phyloP scores from a whole-genome alignment of 2,888 invertebrate genomes.

The Amblyjoppa fuscipennis region DNA sequence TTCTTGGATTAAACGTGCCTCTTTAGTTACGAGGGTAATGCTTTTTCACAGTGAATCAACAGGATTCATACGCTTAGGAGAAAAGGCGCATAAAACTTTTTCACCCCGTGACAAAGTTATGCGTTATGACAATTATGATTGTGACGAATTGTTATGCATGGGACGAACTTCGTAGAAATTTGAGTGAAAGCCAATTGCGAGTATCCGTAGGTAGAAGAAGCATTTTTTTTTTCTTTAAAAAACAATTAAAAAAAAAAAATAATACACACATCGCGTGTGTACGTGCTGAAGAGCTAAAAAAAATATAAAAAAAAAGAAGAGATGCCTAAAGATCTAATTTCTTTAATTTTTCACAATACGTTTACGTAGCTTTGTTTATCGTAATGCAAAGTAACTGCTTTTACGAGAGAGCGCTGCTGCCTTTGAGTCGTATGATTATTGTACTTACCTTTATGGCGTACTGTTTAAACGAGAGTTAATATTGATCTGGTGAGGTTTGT shows the following conservation, averaged over 20 bases:
- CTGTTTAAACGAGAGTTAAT: slow-evolving; percentile 11
- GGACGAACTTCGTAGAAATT: slow-evolving; percentile 25
- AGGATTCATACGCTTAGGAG: slow-evolving; percentile 77
- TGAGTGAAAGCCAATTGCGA: slow-evolving; percentile 47
- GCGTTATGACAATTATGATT: slow-evolving; percentile 14
- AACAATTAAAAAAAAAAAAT: background rate
- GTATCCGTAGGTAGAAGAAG: slow-evolving; percentile 58
- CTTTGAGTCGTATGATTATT: slow-evolving; percentile 48
- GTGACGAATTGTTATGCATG: slow-evolving; percentile 50
- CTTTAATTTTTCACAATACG: slow-evolving; percentile 43
- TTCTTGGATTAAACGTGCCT: slow-evolving; percentile 71
- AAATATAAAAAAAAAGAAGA: background rate
- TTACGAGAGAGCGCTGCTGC: slow-evolving; percentile 59
- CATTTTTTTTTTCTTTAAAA: slow-evolving; percentile 19
- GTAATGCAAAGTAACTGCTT: slow-evolving; percentile 68
- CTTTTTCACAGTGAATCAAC: slow-evolving; percentile 82
- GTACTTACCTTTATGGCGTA: slow-evolving; percentile 32
- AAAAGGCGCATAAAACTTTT: slow-evolving; percentile 67
- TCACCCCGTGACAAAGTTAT: slow-evolving; percentile 49
- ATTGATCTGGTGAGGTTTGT: slow-evolving; percentile 16
- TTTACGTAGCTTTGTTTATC: slow-evolving; percentile 62
- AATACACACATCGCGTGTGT: slow-evolving; percentile 46
- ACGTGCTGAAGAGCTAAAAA: slow-evolving; percentile 37
- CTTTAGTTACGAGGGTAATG: slow-evolving; percentile 78
- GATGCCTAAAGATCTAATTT: slow-evolving; percentile 37